phyloP scores from a whole-genome alignment of 2,797 vertebrate species.

The Cyprinella venusta region DNA sequence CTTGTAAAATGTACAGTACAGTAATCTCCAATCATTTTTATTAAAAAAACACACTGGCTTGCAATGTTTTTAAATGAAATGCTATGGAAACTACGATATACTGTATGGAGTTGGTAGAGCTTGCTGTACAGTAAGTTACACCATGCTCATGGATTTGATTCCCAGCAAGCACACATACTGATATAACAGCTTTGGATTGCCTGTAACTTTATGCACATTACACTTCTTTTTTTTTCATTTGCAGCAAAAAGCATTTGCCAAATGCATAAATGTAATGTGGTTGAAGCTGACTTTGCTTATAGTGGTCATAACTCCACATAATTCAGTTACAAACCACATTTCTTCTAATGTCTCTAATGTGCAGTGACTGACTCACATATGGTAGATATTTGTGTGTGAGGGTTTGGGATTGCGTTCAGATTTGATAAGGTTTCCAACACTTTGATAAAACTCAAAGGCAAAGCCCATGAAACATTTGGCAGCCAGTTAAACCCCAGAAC shows the following conservation, averaged over 20 bases:
- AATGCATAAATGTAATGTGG: conserved; percentile 1
- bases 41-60: neutral
- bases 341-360: neutral
- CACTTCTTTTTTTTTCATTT: neutral
- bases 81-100: neutral
- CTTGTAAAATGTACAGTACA: neutral
- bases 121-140: neutral
- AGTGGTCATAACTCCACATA: neutral
- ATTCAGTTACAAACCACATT: neutral
- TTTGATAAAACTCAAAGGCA: conserved; percentile 43
- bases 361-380: neutral
- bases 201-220: neutral
- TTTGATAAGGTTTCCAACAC: conserved; percentile 12
- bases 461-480: conserved; percentile 43
- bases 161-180: neutral
- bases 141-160: neutral
- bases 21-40: neutral
- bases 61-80: neutral
- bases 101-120: neutral
- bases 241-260: neutral
- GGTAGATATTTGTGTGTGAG: neutral
- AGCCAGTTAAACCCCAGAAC: conserved; percentile 47
- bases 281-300: neutral
- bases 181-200: neutral
- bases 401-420: neutral